Base-by-base conservation (phyloP, 2,113 vertebrate species). In the Tetrao urogallus region DNA sequence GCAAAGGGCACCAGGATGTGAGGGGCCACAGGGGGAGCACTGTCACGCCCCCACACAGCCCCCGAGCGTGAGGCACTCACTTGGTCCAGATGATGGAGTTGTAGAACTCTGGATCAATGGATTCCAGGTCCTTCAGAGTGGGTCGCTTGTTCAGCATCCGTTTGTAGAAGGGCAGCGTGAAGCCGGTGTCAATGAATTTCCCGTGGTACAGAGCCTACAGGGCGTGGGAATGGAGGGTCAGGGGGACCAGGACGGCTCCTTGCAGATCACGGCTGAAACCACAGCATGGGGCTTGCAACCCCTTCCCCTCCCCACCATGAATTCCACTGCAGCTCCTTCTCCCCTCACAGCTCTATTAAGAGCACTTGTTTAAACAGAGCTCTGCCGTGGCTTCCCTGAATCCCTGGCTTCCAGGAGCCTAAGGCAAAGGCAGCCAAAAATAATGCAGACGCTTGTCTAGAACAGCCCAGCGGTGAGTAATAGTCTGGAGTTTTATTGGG, bases 11-110 rank as follows among this genome's bases (percentile, higher is more conserved):
- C 3, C 0, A 3, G 57, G 48, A 27, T 13, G 63, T 13, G 28
- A 60, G 84, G 24, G 73, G 34, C 73, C 0, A 2, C 1, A 36
- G 34, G 21, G 38, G 72, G 3, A 79, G 50, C 8, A 7, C 48
- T 63, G 82, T 43, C 15, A 2, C 15, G 30, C 25, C 27, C 1
- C 8, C 14, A 38, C 14, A 54, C 13, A 12, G 56, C 27, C 65
- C 11, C 2, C 20, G 45, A 10, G 56, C 6, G 17, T 1, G 1
- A 58, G 56, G 21, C 30, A 98, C 99, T 98, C 97, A 99, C 99
- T 99, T 99, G 95, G 99, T 99, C 99, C 99, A 99, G 93, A 99
- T 97, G 13, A 99, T 99, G 92, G 99, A 99, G 98, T 99, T 99
- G 95, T 99, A 99, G 89, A 99, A 99, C 97, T 99, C 99, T 0